These are phyloP conservation scores for Melitaea cinxia DNA, from an alignment of 1,140 invertebrate species.

Conservation along the genomic window DNA sequence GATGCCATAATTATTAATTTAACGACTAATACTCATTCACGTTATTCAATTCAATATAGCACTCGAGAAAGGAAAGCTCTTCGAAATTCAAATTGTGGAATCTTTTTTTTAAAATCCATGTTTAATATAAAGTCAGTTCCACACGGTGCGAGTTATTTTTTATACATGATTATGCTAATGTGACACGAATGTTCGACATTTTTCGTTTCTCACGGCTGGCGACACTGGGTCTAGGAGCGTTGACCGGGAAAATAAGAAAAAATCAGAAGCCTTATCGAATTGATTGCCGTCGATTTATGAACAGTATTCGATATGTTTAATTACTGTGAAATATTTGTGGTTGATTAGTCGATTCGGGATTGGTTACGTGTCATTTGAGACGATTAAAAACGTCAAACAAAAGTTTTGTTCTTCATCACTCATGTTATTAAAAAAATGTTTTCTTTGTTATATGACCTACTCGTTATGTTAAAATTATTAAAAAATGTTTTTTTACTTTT, in stretches of 20 bases:
- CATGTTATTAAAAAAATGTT: too few relatives aligned
- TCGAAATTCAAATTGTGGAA: conserved; percentile 33
- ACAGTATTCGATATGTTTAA: conserved; percentile 19
- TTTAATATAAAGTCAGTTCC: conserved; percentile 33
- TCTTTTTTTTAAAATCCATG: conserved; percentile 35
- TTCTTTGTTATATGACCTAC: too few relatives aligned
- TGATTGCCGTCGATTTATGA: conserved; percentile 36
- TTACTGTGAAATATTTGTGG: conserved; percentile 34
- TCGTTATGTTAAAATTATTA: too few relatives aligned
- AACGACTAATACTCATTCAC: conserved; percentile 34
- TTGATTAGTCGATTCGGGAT: conserved; percentile 8
- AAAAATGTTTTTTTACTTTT: too few relatives aligned
- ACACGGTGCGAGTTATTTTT: conserved; percentile 42
- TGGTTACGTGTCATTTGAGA: background rate
- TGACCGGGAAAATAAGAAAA: conserved; percentile 54
- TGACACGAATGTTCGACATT: conserved; percentile 46
- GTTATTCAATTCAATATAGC: conserved; percentile 36
- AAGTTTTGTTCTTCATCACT: background rate
- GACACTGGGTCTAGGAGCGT: conserved; percentile 66
- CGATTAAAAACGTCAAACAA: background rate
- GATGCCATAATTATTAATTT: conserved; percentile 39
- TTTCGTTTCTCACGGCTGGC: conserved; percentile 63
- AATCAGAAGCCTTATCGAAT: conserved; percentile 41
- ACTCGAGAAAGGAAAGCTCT: conserved; percentile 33
- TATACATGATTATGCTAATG: conserved; percentile 59